phyloP scores from a whole-genome alignment of 2,113 vertebrate species.

The Irena cyanogastra region DNA sequence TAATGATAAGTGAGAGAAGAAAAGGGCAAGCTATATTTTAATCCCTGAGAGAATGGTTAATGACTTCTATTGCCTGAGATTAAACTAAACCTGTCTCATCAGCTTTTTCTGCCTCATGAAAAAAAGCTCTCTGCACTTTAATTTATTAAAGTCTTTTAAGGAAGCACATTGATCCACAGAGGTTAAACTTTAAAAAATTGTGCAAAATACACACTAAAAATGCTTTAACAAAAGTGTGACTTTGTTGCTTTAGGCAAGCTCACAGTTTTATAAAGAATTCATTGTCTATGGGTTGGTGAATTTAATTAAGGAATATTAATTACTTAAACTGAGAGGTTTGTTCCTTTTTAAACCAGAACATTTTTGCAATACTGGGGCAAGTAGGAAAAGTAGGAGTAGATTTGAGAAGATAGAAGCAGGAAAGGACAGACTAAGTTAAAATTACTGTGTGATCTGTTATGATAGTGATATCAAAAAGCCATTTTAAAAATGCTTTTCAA shows the following conservation, averaged over 20 bases:
- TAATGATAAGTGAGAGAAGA: constrained; percentile 99
- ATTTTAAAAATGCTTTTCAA: not conserved
- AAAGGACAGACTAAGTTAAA: constrained; percentile 43
- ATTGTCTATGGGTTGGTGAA: constrained; percentile 87
- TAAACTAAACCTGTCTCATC: constrained; percentile 99
- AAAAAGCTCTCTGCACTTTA: constrained; percentile 98
- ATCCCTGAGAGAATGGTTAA: constrained; percentile 99
- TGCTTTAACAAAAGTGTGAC: constrained; percentile 88
- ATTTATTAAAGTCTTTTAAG: constrained; percentile 99
- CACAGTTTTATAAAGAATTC: constrained; percentile 85
- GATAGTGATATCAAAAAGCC: not conserved
- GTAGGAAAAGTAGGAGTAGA: not conserved
- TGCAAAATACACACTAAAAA: constrained; percentile 90
- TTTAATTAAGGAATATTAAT: constrained; percentile 97
- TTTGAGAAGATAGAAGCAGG: constrained; percentile 3
- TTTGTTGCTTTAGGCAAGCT: constrained; percentile 88
- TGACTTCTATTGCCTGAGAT: constrained; percentile 99
- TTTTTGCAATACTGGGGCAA: constrained; percentile 53
- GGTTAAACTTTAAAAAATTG: constrained; percentile 99
- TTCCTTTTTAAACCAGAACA: constrained; percentile 81
- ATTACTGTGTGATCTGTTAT: constrained; percentile 15
- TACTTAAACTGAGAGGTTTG: constrained; percentile 87
- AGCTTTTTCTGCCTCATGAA: constrained; percentile 98
- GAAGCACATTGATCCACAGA: constrained; percentile 99
- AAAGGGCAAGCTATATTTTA: constrained; percentile 99